Evolutionary conservation across 1,140 invertebrate species (phyloP).

Genomic region (Leptinotarsa lineolata): DNA sequence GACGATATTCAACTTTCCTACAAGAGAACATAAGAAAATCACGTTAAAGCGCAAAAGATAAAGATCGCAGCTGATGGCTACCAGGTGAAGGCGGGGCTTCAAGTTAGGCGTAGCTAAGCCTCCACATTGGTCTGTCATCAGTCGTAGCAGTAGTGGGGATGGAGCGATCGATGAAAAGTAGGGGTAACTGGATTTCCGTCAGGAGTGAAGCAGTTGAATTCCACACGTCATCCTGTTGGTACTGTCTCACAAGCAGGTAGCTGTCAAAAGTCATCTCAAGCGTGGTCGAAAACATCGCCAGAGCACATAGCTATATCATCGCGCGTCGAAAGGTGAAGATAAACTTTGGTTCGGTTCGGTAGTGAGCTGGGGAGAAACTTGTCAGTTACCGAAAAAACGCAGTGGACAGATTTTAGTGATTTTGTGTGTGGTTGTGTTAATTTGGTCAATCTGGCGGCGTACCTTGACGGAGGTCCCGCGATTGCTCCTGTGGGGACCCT

Average conservation of each 20-base stretch:
- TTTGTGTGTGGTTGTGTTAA: constrained; percentile 45
- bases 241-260: neutral
- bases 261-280: neutral
- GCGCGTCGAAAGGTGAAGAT: neutral
- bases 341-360: constrained; percentile 1
- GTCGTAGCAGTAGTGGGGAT: constrained; percentile 19
- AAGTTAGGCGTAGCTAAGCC: constrained; percentile 35
- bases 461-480: constrained; percentile 54
- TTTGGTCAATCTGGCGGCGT: constrained; percentile 53
- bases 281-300: neutral
- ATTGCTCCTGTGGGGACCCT: constrained; percentile 56
- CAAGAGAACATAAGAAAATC: constrained; percentile 42
- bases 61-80: constrained; percentile 54
- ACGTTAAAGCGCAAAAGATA: constrained; percentile 40
- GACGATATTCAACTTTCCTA: constrained; percentile 38
- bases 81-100: constrained; percentile 45
- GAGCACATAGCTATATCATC: neutral
- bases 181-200: constrained; percentile 38
- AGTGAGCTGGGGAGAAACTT: constrained; percentile 14
- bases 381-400: constrained; percentile 3
- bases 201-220: constrained; percentile 34
- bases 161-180: constrained; percentile 44
- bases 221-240: constrained; percentile 35
- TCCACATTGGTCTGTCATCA: constrained; percentile 33
- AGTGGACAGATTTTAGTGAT: constrained; percentile 35